Percentiles rank a stretch among this genome's conserved stretches.
These are phyloP conservation scores for Minunthozetes semirufus DNA, from an alignment of 2,888 invertebrate genomes.

Conservation along the genomic window DNA sequence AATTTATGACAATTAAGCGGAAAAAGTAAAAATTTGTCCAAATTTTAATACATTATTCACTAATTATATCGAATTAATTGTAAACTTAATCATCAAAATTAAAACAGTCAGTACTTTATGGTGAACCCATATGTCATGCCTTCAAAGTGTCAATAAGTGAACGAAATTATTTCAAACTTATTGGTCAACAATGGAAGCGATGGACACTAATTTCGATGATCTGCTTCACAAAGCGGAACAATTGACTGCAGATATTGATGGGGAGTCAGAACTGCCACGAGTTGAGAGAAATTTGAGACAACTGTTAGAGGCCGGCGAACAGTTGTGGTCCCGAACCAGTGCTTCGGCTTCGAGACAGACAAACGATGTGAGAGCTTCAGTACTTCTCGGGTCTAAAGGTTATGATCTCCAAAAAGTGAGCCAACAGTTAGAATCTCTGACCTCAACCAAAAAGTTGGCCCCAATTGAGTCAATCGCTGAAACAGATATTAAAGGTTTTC, in stretches of 20 bases:
- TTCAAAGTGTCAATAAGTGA: too few species aligned
- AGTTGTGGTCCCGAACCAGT: constrained; percentile 76
- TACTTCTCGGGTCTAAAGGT: constrained; percentile 81
- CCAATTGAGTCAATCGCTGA: constrained; percentile 73
- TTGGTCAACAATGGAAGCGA: constrained; percentile 26
- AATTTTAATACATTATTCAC: too few species aligned
- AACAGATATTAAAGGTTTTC: constrained; percentile 79
- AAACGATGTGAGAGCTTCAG: constrained; percentile 78
- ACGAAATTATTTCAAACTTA: too few species aligned
- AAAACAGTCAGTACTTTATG: too few species aligned
- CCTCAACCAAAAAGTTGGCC: constrained; percentile 57
- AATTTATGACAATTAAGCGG: too few species aligned
- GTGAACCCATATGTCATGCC: too few species aligned
- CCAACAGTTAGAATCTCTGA: constrained; percentile 79
- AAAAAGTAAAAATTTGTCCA: too few species aligned
- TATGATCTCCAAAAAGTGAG: constrained; percentile 88
- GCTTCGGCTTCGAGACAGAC: constrained; percentile 61
- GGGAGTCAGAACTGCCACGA: constrained; percentile 57
- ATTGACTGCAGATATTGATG: constrained; percentile 78
- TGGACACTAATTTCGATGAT: constrained; percentile 54
- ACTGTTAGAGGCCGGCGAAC: constrained; percentile 81
- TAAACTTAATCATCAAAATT: too few species aligned
- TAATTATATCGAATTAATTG: too few species aligned
- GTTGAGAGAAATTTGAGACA: constrained; percentile 84
- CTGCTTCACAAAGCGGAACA: constrained; percentile 86